Evolutionary conservation across 2,888 invertebrate species (phyloP), one percentile per base, ranked within the genome.

Genomic region (Cheilosia pagana): DNA sequence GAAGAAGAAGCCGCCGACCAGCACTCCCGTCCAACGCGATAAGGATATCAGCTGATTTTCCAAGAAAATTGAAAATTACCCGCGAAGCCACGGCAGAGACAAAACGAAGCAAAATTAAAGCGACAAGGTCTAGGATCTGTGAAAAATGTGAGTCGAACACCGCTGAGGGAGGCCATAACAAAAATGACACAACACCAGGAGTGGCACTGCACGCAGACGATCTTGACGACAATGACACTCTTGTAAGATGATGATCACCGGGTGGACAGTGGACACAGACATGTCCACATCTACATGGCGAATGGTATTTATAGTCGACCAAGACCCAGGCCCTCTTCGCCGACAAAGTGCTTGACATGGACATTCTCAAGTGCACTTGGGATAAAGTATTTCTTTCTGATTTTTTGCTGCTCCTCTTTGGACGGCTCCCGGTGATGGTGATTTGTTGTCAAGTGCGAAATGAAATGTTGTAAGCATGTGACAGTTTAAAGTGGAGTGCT

Each of bases 31-130:
- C 10, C 10, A 5, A 2, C 12, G 23, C 23, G 59, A 60, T 59
- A 76, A 53, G 65, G 43, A 67, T 76, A 67, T 75, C 85, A 85
- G 85, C 81, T 76, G 81, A 76, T 75, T 77, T 85, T 85, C 76
- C 75, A 71, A 81, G 75, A 75, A 81, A 79, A 85, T 81, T 72
- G 39, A 48, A 71, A 67, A 71, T 67, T 60, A 45, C 35, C 43
- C 50, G 52, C 43, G 48, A 60, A n/a, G 52, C 50, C 74, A 43
- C 41, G 16, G 8, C 16, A 48, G 14, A 59, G 2, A 31, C 3
- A 57, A 5, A 35, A 39, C 14, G 7, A 43, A 43, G 23, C 2
- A 25, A 57, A 39, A 43, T 52, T 23, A 21, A 35, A 19, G 21
- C 8, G 3, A 21, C 79, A 76, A 62, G 75, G 75, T 71, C 81